These are phyloP conservation scores for Ophioninae sp. DNA, from an alignment of 2,888 invertebrate genomes.

Conservation along the genomic window DNA sequence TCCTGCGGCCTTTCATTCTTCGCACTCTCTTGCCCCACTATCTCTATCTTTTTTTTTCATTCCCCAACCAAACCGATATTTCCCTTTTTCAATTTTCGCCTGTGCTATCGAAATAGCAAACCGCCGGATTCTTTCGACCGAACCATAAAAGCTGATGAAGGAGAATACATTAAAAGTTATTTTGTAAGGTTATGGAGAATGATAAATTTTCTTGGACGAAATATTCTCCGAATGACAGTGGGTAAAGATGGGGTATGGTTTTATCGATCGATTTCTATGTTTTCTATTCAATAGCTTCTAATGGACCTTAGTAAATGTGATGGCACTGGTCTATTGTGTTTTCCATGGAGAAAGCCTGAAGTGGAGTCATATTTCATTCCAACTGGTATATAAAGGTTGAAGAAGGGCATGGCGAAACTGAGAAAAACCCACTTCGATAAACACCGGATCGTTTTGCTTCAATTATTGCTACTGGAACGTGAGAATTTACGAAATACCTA, in stretches of 20 bases:
- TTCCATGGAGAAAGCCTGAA: neutral
- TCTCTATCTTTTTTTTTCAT: neutral
- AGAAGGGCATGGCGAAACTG: too few species aligned
- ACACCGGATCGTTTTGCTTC: too few species aligned
- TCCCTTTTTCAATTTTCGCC: conserved; percentile 32
- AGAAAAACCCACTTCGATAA: too few species aligned
- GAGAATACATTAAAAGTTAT: neutral
- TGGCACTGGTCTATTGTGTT: neutral
- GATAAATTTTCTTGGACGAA: neutral
- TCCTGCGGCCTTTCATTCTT: conserved; percentile 63
- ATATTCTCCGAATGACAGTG: neutral
- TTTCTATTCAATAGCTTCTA: neutral
- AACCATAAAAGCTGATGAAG: conserved; percentile 3
- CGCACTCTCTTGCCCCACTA: conserved; percentile 1
- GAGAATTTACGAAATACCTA: too few species aligned
- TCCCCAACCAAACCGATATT: neutral
- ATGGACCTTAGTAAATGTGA: neutral
- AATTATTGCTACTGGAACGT: too few species aligned
- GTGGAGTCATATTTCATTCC: neutral
- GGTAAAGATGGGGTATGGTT: neutral
- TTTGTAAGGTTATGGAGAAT: neutral
- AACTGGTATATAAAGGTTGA: neutral
- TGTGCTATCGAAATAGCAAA: conserved; percentile 22
- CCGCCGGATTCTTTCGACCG: neutral
- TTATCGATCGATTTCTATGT: neutral